Evolutionary conservation across 2,888 invertebrate genomes (phyloP), one percentile per base, ranked within the genome.

Genomic region (Ryuthela nishihirai): DNA sequence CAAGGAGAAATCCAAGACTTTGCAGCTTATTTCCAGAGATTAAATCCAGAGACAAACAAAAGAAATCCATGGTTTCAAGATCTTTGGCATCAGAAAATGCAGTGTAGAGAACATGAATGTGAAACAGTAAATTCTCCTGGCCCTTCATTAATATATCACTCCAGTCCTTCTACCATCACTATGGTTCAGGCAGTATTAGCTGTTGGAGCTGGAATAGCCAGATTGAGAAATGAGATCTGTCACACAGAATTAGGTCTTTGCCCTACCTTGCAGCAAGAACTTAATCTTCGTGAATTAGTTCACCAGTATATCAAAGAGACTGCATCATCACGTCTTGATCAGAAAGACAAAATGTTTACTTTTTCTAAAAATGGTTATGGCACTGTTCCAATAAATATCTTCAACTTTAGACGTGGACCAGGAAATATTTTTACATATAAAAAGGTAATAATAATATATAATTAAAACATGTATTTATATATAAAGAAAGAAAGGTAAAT

Each of bases 21-120:
- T 44, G 64, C 65, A 18, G 54, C 66, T 1, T 60, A 68, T 40
- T 70, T 67, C 53, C 65, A 62, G 10, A 43, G 50, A 10, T 59
- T 70, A 4, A 62, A 61, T 6, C 67, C 69, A 2, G 65, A 61
- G 15, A 60, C 60, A 15, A 71, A 74, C 55, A 54, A 47, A 1
- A 58, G 66, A 10, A 74, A 76, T 58, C 74, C 74, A 1, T 77
- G 76, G 76, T 76, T 76, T 64, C 62, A 67, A n/a, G 73, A 76
- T 42, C 73, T 72, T 59, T 76, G 74, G 70, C 69, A 73, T 52
- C 61, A 70, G 61, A 44, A 20, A 9, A 34, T 45, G n/a, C 36
- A 53, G 23, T 62, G 52, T 38, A 39, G 24, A 17, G 44, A 54
- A 12, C 68, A 71, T 17, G 71, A 70, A 41, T 69, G 74, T 40